Conservation (phyloP, 2,113 vertebrate species). For the Butorides virescens region DNA sequence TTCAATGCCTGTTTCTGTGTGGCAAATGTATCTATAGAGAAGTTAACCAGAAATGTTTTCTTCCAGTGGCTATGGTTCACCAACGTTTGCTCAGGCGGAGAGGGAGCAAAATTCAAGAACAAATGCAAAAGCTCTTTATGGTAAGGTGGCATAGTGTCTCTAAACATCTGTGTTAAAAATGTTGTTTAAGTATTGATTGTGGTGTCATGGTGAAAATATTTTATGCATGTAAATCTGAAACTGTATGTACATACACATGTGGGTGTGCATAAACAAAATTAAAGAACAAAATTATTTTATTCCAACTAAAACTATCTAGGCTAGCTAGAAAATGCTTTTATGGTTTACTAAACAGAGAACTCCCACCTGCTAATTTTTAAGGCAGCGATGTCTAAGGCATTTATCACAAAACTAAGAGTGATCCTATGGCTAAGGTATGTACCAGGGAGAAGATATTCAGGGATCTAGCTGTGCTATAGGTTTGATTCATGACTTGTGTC, state of each 20-base stretch:
- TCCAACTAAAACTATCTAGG: neutral
- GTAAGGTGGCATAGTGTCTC: conserved; percentile 43
- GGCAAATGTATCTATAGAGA: neutral
- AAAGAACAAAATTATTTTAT: neutral
- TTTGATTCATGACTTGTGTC: neutral
- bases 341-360: neutral
- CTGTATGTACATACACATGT: fast-evolving
- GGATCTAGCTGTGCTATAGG: neutral
- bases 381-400: neutral
- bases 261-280: neutral
- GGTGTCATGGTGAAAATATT: neutral
- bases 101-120: conserved; percentile 73
- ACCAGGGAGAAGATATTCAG: neutral
- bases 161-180: neutral
- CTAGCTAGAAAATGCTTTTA: neutral
- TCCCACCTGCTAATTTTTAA: neutral
- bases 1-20: neutral
- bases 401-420: neutral
- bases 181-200: neutral
- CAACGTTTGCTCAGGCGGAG: conserved; percentile 67
- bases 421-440: neutral
- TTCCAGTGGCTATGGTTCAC: conserved; percentile 78
- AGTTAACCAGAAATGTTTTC: conserved; percentile 20
- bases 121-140: conserved; percentile 80
- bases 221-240: neutral